Percentiles rank a stretch among this genome's conserved stretches.
phyloP scores from a whole-genome alignment of 2,888 invertebrate species.

The Dynastes tityus region DNA sequence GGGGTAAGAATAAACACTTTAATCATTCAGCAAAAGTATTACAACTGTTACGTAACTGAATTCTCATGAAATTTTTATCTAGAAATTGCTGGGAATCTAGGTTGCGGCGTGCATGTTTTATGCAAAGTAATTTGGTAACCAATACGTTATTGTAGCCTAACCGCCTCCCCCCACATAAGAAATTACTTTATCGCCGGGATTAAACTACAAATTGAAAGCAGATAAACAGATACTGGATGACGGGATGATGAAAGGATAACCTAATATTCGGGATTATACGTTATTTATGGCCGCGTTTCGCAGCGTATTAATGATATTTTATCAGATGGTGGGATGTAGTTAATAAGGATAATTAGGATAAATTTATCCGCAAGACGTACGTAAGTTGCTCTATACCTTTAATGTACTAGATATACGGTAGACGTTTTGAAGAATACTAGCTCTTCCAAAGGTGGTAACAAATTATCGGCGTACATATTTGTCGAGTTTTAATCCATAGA shows the following conservation, averaged over 20 bases:
- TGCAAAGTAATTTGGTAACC: no score
- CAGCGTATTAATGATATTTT: constrained; percentile 36
- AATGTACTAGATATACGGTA: background rate
- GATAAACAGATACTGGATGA: constrained; percentile 30
- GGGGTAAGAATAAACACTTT: no score
- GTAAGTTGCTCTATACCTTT: background rate
- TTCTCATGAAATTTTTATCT: no score
- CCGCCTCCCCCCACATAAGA: background rate
- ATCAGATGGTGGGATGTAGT: constrained; percentile 19
- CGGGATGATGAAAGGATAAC: constrained; percentile 43
- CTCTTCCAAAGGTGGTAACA: background rate
- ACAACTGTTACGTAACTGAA: no score
- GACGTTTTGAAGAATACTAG: background rate
- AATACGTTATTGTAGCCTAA: no score
- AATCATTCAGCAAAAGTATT: no score
- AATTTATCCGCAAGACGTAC: constrained; percentile 13
- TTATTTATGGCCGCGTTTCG: constrained; percentile 32
- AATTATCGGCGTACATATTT: no score
- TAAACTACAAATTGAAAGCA: constrained; percentile 30
- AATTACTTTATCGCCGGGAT: constrained; percentile 18
- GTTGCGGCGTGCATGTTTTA: no score
- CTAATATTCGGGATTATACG: constrained; percentile 30
- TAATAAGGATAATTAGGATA: constrained; percentile 42
- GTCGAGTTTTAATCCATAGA: no score
- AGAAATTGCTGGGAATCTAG: no score